phyloP scores from a whole-genome alignment of 2,113 vertebrate genomes.

The Podarcis muralis region DNA sequence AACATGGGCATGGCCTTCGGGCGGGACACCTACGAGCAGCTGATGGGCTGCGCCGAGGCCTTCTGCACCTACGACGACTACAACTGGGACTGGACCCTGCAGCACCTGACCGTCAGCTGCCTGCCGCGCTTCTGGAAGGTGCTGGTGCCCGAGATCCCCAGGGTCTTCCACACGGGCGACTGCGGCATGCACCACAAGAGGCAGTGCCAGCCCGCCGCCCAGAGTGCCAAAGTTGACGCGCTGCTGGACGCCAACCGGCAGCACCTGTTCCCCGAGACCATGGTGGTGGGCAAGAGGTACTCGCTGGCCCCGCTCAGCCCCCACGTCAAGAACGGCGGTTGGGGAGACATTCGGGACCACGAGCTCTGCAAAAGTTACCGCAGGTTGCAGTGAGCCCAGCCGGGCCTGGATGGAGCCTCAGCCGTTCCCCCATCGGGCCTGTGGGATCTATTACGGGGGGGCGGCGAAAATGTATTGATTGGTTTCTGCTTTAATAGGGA shows the following conservation, averaged over 20 bases:
- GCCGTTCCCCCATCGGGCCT: slow-evolving; percentile 59
- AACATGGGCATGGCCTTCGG: slow-evolving; percentile 97
- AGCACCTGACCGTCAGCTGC: slow-evolving; percentile 92
- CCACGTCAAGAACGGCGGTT: slow-evolving; percentile 97
- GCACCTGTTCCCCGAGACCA: slow-evolving; percentile 89
- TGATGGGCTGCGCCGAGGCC: slow-evolving; percentile 90
- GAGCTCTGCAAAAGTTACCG: slow-evolving; percentile 98
- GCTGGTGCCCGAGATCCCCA: slow-evolving; percentile 91
- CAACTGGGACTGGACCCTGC: slow-evolving; percentile 99
- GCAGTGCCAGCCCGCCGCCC: slow-evolving; percentile 86
- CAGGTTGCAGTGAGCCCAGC: slow-evolving; percentile 88
- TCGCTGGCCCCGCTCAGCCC: slow-evolving; percentile 86
- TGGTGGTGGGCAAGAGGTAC: slow-evolving; percentile 88
- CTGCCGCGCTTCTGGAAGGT: slow-evolving; percentile 96
- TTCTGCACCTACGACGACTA: slow-evolving; percentile 99
- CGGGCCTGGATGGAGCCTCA: slow-evolving; percentile 35
- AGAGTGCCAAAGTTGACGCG: slow-evolving; percentile 93
- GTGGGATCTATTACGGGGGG: slow-evolving; percentile 44
- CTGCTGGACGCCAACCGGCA: slow-evolving; percentile 88
- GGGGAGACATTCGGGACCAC: slow-evolving; percentile 98
- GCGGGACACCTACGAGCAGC: slow-evolving; percentile 87
- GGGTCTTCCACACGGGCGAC: slow-evolving; percentile 95
- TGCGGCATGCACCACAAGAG: slow-evolving; percentile 98
- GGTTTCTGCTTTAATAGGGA: slow-evolving; percentile 80
- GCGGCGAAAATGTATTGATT: slow-evolving; percentile 60